Evolutionary conservation across 92 coral and sea anemone genomes (phyloP).

Genomic region (Epizoanthus fatuus): DNA sequence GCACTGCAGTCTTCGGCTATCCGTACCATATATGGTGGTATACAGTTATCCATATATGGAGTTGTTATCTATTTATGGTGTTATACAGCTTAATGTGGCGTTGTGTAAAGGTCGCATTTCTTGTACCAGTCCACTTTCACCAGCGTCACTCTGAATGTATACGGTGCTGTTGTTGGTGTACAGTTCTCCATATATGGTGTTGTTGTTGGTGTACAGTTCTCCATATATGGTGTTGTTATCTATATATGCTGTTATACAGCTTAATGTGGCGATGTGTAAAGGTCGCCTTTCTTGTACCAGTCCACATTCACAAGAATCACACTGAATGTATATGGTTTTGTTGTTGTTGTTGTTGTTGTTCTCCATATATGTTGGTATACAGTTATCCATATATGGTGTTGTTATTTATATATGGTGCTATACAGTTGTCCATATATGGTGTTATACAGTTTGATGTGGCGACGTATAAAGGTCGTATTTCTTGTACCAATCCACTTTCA

Average conservation of each 20-base stretch:
- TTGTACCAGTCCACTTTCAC: conserved; percentile 84
- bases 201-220: no score
- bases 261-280: conserved; percentile 33
- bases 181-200: no score
- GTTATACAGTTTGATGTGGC: conserved; percentile 54
- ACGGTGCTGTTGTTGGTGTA: no score
- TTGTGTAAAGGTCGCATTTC: conserved; percentile 53
- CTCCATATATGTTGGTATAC: no score
- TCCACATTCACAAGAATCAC: conserved; percentile 78
- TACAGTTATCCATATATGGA: no score
- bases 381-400: neutral
- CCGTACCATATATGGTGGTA: no score
- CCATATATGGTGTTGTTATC: no score
- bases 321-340: conserved; percentile 55
- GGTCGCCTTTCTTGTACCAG: conserved; percentile 80
- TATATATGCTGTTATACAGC: conserved; percentile 32
- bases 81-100: conserved; percentile 52
- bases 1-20: no score
- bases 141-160: conserved; percentile 78
- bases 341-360: no score
- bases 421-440: neutral
- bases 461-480: conserved; percentile 56
- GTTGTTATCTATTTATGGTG: neutral
- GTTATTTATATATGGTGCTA: no score
- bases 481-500: conserved; percentile 86